Evolutionary conservation across 2,113 vertebrate genomes (phyloP), one percentile per base, ranked within the genome.

Genomic region (Buteo buteo): DNA sequence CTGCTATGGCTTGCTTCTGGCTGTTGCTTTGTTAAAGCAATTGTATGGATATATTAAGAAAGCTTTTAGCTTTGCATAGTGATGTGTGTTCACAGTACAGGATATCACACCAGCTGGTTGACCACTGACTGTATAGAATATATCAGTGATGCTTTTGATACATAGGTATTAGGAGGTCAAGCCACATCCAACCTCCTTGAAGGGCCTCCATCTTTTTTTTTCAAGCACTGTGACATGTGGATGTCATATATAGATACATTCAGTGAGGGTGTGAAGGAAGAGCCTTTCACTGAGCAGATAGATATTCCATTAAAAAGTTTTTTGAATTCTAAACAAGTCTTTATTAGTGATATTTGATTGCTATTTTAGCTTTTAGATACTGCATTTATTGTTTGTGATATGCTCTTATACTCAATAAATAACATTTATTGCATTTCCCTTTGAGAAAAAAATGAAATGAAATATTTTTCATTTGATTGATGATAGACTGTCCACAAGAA

Each of bases 381-480:
- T 89, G 19, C 15, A 20, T 88, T 84, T 66, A 49, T 90, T 89
- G 55, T 96, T 96, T 90, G 31, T 86, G 86, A 34, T 84, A 58
- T 54, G 62, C 32, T 82, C 13, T 90, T 84, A 29, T 29, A 71
- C 45, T 54, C 22, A 9, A 9, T 94, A 95, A 94, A 90, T 80
- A 89, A 49, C 18, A 45, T 24, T 71, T 74, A 18, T 44, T 95
- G 57, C 74, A 25, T 87, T 82, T 96, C 70, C 44, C 47, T 84
- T 74, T 79, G 47, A 86, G 36, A 90, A 61, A 72, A 95, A 91
- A 73, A 67, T 72, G 44, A 74, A 85, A 18, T 77, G 16, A 78
- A 58, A 45, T 93, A 67, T 92, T 88, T 96, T 92, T 82, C 11
- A 59, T 86, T 90, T 94, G 86, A 67, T 91, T 38, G 28, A 94